phyloP scores from a whole-genome alignment of 1,140 invertebrate genomes.

The Thrips palmi region DNA sequence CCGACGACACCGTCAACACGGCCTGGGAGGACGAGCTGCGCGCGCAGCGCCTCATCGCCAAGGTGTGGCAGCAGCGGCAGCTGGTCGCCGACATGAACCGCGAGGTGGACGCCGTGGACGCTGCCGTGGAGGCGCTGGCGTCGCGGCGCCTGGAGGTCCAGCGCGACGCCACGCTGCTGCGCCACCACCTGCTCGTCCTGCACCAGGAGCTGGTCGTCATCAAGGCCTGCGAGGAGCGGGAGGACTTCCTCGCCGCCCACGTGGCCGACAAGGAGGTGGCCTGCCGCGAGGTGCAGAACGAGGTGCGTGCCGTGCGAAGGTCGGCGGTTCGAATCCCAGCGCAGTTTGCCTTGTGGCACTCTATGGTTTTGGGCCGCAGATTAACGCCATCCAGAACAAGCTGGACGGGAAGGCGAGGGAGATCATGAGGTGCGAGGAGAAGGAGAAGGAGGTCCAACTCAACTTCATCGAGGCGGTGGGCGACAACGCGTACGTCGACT shows the following conservation, averaged over 20 bases:
- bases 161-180: constrained; percentile 38
- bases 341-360: background rate
- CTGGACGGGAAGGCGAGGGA: constrained; percentile 34
- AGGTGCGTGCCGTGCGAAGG: constrained; percentile 16
- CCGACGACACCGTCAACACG: constrained; percentile 14
- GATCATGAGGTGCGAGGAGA: constrained; percentile 33
- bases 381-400: constrained; percentile 31
- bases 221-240: constrained; percentile 50
- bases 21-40: constrained; percentile 18
- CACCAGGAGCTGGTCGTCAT: constrained; percentile 62
- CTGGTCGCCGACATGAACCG: constrained; percentile 35
- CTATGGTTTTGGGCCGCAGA: constrained; percentile 18
- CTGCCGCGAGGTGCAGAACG: constrained; percentile 29
- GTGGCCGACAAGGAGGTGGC: constrained; percentile 37
- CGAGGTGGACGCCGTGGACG: constrained; percentile 42
- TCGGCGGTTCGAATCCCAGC: no score
- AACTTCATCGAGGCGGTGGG: constrained; percentile 37
- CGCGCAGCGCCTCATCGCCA: constrained; percentile 11
- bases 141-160: constrained; percentile 39
- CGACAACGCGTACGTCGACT: constrained; percentile 53
- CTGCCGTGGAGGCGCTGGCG: constrained; percentile 36
- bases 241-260: constrained; percentile 40
- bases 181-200: constrained; percentile 46
- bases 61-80: no score
- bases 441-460: constrained; percentile 30